Conservation (phyloP, 2,888 invertebrate genomes). For the Campopleginae sp. region DNA sequence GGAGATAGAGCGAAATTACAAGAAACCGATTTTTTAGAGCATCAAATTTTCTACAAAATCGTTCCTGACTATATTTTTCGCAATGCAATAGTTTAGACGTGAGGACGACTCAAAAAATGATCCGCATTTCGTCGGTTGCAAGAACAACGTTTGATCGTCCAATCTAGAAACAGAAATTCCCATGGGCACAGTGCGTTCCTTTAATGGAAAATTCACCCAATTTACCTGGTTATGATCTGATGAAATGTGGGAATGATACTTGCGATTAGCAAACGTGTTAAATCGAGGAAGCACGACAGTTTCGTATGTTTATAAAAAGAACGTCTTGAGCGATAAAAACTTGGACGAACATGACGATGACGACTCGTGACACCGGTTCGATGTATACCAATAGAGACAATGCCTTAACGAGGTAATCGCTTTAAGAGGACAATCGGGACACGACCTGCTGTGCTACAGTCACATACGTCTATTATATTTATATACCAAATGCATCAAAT, state of each 20-base stretch:
- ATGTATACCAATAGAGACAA: constrained; percentile 76
- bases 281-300: neutral
- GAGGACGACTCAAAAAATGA: neutral
- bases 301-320: constrained; percentile 15
- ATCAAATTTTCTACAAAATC: neutral
- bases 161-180: neutral
- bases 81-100: neutral
- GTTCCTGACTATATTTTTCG: neutral
- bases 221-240: neutral
- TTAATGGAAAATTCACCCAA: neutral
- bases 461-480: constrained; percentile 45
- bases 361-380: constrained; percentile 70
- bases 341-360: constrained; percentile 38
- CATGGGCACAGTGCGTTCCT: neutral
- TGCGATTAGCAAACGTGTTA: constrained; percentile 11
- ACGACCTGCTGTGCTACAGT: constrained; percentile 60
- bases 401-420: constrained; percentile 81
- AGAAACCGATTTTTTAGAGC: neutral
- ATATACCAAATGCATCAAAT: constrained; percentile 49
- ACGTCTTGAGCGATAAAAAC: constrained; percentile 34
- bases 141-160: neutral
- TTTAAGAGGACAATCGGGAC: constrained; percentile 76
- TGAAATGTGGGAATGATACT: constrained; percentile 11
- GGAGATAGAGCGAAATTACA: neutral
- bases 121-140: neutral